Base-by-base conservation (phyloP, 2,888 invertebrate species). In the Phorcus lineatus region DNA sequence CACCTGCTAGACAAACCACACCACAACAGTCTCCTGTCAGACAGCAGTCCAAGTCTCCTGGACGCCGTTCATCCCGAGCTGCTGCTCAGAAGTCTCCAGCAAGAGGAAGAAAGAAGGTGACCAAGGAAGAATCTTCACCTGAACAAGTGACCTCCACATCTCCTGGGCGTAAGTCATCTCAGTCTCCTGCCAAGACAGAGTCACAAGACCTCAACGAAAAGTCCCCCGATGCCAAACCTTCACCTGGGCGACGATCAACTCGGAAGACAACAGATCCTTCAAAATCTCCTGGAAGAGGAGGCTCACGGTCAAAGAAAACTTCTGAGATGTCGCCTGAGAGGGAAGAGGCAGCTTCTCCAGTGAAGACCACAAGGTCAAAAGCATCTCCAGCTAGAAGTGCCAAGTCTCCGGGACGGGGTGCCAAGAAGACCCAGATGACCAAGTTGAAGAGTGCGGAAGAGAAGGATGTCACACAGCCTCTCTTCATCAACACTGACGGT, bases 261-360 rank as follows among this genome's bases (percentile, higher is more conserved):
- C n/a, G 70, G 40, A 70, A 70, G 36, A 2, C 11, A 11, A 16
- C 62, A 2, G 1, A 16, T 28, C 28, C 16, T 7, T 19, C 70
- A 36, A 70, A 76, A 77, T 80, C 80, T 52, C 77, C 80, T 22
- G 70, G 80, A 31, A 57, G 75, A 19, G 52, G 40, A 31, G 19
- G 76, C 54, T 1, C 62, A 62, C 1, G 62, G 16, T 62, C 62
- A 76, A 13, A 76, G 53, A 53, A 52, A 16, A 17, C 31, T 6
- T 47, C 24, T 0, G 54, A 78, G 31, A 47, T 47, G 47, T 47
- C 47, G 47, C 47, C 47, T 1, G 28, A 78, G 16, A 54, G n/a
- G 9, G 67, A 78, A 7, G 70, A 52, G 11, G 54, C 1, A 13
- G 16, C 47, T 47, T 70, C 70, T 40, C 40, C 70, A 36, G 40